Base-by-base conservation (phyloP, 2,113 vertebrate genomes). In the Oreochromis aureus region DNA sequence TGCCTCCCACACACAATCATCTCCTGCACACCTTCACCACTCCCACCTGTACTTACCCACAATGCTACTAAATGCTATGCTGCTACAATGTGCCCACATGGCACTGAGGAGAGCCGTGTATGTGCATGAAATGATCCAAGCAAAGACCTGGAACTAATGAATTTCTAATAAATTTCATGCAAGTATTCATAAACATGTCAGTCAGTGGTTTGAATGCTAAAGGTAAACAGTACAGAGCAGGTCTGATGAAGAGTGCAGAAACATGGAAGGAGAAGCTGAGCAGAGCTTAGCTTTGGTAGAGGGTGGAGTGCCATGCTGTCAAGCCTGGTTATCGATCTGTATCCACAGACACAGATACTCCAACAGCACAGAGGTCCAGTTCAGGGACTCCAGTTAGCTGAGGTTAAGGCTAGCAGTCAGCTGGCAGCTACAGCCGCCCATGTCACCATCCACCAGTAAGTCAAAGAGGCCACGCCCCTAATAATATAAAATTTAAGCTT, bases 11-110 rank as follows among this genome's bases (percentile, higher is more conserved):
- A 69, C 66, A 53, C 82, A 84, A 66, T 84, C 78, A 86, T 83
- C 83, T 54, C 76, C 51, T 41, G 30, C 71, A 89, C 32, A 88
- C 92, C 94, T 96, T 96, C 94, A 95, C 96, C 96, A 93, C 92
- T 89, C 89, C 93, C 93, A 92, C 94, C 92, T 84, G 89, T 96
- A 93, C 92, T 93, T 80, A 51, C 85, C 66, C 81, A 44, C 41
- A 19, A 36, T 18, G 27, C 30, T 61, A 16, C 58, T 19, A 53
- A 53, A 53, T 19, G 16, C 48, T 53, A 32, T 32, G 15, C 48
- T 61, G 51, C 32, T 11, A 22, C n/a, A 61, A 4, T 30, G 22
- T 15, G 6, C 6, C 24, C 24, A 58, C 55, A 15, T 58, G 55
- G 55, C 22, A 30, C 27, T 61, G 24, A 32, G 27, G 5, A 18